phyloP scores from a whole-genome alignment of 2,113 vertebrate genomes.

The Craseonycteris thonglongyai region DNA sequence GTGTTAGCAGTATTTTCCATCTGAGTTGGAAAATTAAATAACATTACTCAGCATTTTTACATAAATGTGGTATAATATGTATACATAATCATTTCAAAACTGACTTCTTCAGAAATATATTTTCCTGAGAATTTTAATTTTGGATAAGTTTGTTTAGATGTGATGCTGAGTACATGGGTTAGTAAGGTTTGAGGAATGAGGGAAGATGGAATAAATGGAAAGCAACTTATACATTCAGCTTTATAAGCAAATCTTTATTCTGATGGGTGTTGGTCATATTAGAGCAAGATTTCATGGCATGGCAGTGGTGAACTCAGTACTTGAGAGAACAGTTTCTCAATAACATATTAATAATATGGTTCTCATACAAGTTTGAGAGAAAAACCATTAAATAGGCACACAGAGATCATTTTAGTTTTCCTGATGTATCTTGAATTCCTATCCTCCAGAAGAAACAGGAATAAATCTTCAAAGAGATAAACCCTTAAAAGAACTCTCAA shows the following conservation, averaged over 20 bases:
- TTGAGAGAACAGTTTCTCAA: background rate
- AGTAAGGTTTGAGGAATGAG: slow-evolving; percentile 53
- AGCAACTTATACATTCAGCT: slow-evolving; percentile 4
- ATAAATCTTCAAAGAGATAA: background rate
- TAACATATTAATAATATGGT: slow-evolving; percentile 50
- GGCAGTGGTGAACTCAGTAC: background rate
- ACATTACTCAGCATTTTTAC: slow-evolving; percentile 48
- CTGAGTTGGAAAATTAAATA: slow-evolving; percentile 55
- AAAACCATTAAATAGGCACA: slow-evolving; percentile 61
- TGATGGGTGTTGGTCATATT: background rate
- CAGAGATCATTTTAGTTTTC: slow-evolving; percentile 45
- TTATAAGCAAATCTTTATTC: slow-evolving; percentile 55
- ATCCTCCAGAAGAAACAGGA: background rate
- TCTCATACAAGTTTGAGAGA: slow-evolving; percentile 48
- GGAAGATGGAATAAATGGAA: slow-evolving; percentile 28
- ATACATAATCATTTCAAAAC: background rate
- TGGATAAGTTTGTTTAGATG: slow-evolving; percentile 57
- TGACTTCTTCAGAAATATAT: slow-evolving; percentile 29
- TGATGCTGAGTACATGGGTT: slow-evolving; percentile 41
- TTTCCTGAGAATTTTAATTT: slow-evolving; percentile 62
- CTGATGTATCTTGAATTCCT: slow-evolving; percentile 1
- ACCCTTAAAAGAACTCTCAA: background rate
- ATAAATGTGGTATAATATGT: slow-evolving; percentile 8
- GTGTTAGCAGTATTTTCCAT: slow-evolving; percentile 43
- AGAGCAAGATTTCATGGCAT: background rate